These are phyloP conservation scores for Pangasius mekongensis DNA, from an alignment of 2,797 vertebrate species.

Conservation along the genomic window DNA sequence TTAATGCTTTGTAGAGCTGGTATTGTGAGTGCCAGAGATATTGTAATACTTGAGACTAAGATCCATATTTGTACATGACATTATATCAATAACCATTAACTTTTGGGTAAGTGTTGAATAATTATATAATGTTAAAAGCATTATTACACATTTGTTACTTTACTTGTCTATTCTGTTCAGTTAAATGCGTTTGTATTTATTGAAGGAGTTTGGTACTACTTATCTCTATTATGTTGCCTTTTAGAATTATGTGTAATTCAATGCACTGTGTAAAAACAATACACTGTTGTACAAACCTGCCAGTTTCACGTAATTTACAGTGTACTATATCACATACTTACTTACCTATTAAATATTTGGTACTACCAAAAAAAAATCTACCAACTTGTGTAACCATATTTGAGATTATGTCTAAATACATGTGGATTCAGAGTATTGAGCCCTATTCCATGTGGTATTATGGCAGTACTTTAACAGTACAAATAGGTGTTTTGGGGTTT, in stretches of 20 bases:
- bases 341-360: not conserved
- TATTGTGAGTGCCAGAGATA: not conserved
- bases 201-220: not conserved
- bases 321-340: not conserved
- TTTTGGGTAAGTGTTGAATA: not conserved
- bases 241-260: not conserved
- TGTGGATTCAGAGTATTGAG: not conserved
- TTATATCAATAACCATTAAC: not conserved
- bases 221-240: not conserved
- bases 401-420: not conserved
- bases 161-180: not conserved
- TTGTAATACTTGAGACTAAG: not conserved
- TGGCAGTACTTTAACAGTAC: slow-evolving; percentile 9
- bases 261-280: not conserved
- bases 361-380: not conserved
- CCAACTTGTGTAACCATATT: not conserved
- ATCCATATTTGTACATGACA: not conserved
- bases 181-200: not conserved
- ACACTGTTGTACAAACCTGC: not conserved
- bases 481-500: slow-evolving; percentile 25
- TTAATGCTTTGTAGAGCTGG: not conserved
- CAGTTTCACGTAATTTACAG: not conserved
- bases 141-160: not conserved
- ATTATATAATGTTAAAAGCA: not conserved
- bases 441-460: not conserved